Evolutionary conservation across 2,113 vertebrate genomes (phyloP).

Genomic region (Conger conger): DNA sequence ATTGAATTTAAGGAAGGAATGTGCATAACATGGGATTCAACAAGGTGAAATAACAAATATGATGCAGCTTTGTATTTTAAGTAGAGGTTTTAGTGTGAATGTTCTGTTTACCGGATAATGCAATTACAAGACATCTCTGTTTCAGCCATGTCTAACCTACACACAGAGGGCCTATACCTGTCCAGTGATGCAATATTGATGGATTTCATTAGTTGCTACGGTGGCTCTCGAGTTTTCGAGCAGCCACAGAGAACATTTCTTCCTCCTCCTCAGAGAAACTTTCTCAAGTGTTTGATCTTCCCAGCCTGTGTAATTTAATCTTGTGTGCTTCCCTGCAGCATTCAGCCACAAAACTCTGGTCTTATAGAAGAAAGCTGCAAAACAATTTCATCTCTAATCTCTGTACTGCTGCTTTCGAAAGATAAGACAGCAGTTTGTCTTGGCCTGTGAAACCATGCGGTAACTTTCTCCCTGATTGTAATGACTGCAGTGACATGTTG

Average conservation of each 20-base stretch:
- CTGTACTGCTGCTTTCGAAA: conserved; percentile 55
- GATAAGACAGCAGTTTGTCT: conserved; percentile 65
- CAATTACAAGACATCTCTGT: not conserved
- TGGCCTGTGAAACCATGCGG: conserved; percentile 40
- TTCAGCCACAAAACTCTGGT: conserved; percentile 63
- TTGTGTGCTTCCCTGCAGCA: conserved; percentile 64
- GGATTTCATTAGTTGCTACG: not conserved
- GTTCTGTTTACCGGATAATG: not conserved
- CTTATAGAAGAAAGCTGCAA: conserved; percentile 66
- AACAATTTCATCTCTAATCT: conserved; percentile 65
- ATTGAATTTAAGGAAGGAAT: not conserved
- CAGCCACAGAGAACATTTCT: not conserved
- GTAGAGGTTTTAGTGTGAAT: not conserved
- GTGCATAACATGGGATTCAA: not conserved
- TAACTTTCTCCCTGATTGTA: conserved; percentile 47
- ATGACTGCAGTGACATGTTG: conserved; percentile 38
- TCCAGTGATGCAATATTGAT: conserved; percentile 11
- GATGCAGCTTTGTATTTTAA: not conserved
- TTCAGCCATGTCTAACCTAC: not conserved
- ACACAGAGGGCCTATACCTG: not conserved
- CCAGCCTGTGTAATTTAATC: conserved; percentile 71
- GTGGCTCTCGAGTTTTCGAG: not conserved
- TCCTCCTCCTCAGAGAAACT: conserved; percentile 33
- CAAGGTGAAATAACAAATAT: not conserved
- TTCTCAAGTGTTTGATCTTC: conserved; percentile 67